Base-by-base conservation (phyloP, 2,113 vertebrate species). In the Saccopteryx leptura region DNA sequence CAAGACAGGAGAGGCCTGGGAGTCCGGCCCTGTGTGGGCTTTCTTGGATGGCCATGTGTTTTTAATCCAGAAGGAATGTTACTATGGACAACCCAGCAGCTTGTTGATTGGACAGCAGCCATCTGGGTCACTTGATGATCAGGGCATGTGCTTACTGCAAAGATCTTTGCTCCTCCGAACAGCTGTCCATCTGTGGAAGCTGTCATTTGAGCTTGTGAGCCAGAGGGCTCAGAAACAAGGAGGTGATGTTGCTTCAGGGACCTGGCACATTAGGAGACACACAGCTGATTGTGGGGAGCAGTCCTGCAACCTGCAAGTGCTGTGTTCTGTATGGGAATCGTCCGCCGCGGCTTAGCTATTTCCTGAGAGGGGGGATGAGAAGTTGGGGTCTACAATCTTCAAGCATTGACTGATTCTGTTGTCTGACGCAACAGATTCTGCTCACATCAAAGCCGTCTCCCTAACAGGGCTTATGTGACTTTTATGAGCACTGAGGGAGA, bases 401-500 rank as follows among this genome's bases (percentile, higher is more conserved):
- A 72, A 39, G 17, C 28, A 54, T 19, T 28, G 31, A n/a, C 68
- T 9, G 88, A 52, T 56, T 86, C 68, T 88, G 91, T 90, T 72
- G 33, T 79, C 48, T 61, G 39, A 58, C 79, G 80, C 21, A 13
- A 18, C 48, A 75, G 82, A 80, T 71, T 31, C 56, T 9, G n/a
- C 60, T 91, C 86, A 91, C n/a, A 95, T 91, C 72, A 82, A 95
- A 92, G 68, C 56, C 3, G 72, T 88, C 68, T 50, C 89, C 33
- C 81, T 84, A 15, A 68, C 60, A 39, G 66, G 17, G 79, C 54
- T 86, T 80, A 95, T 83, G 93, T 18, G 74, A 82, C 48, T 93
- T 75, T 94, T 76, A 95, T 21, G 50, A 79, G 86, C 65, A 83
- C 71, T 54, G n/a, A 72, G 91, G 94, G 94, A 91, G 85, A 66